Percentiles rank a stretch among this genome's conserved stretches.
Conservation (phyloP, 2,113 vertebrate genomes). For the Turnix velox region DNA sequence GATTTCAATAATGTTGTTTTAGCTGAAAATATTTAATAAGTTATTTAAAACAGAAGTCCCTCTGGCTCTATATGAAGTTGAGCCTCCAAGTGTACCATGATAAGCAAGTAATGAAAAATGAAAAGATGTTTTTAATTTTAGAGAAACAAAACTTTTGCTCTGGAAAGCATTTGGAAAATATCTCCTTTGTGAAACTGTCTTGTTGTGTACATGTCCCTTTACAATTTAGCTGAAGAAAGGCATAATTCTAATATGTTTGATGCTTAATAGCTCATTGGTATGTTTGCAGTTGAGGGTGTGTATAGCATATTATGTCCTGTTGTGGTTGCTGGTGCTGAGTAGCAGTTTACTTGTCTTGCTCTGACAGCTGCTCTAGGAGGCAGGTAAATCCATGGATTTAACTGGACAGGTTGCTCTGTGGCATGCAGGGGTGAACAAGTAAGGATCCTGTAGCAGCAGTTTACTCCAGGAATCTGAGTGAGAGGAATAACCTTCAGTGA, state of each 20-base stretch:
- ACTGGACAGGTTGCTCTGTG: not conserved
- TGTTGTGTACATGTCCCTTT: not conserved
- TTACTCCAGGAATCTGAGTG: not conserved
- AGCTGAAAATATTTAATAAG: not conserved
- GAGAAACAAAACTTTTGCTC: not conserved
- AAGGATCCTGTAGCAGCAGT: not conserved
- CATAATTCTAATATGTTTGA: not conserved
- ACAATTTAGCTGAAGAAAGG: not conserved
- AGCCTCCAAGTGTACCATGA: not conserved
- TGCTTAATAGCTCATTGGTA: not conserved
- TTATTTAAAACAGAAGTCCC: not conserved
- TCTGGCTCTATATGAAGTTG: not conserved
- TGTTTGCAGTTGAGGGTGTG: not conserved
- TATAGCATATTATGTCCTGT: not conserved
- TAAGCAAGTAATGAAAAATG: not conserved
- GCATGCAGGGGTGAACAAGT: not conserved
- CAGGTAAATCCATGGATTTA: not conserved
- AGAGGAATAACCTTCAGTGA: not conserved
- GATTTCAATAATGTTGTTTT: not conserved
- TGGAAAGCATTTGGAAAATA: not conserved
- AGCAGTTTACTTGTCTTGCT: not conserved
- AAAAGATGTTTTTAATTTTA: not conserved
- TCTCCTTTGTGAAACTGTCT: not conserved
- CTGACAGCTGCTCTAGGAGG: not conserved
- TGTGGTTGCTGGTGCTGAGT: not conserved